Base-by-base conservation (phyloP, 2,888 invertebrate genomes). In the Cremastinae sp. region DNA sequence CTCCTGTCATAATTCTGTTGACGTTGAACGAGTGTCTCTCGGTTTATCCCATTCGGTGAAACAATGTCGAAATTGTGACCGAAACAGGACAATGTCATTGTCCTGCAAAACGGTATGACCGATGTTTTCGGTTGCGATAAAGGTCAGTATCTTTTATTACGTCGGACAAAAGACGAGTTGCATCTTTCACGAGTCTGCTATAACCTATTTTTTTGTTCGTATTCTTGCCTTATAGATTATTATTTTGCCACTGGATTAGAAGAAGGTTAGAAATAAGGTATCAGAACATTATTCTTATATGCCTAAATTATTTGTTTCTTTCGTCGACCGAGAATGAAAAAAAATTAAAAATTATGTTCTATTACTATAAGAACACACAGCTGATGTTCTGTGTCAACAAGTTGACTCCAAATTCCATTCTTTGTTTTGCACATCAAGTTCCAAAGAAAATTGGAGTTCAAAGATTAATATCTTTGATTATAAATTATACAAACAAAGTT, bases 121-220 rank as follows among this genome's bases (percentile, higher is more conserved):
- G 83, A 83, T 82, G 83, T 82, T 83, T 81, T 83, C 81, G 72
- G 73, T 78, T 55, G 59, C 78, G 22, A 72, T 82, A 61, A 83
- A 84, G 83, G 84, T 84, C 69, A 80, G 79, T 80, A 47, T 14
- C 16, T 65, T 12, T 28, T 53, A 65, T 66, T 70, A 37, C 12
- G n/a, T 61, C 14, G 28, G 37, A 70, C 55, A 73, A 65, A 35
- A 75, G 59, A 61, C 43, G 37, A 18, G 47, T 45, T 69, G 1
- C 37, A 41, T 56, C 59, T 16, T 55, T 45, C 3, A 10, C 39
- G 58, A 35, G 58, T 53, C 70, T 65, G 56, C 72, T 81, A 79
- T 82, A 79, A 79, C 75, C 79, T 81, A 62, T 41, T 3, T 64
- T n/a, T 39, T 49, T 14, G 37, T 61, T 28, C 49, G n/a, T 47